Base-by-base conservation (phyloP, 1,140 invertebrate species). In the Bombus cullumanus region DNA sequence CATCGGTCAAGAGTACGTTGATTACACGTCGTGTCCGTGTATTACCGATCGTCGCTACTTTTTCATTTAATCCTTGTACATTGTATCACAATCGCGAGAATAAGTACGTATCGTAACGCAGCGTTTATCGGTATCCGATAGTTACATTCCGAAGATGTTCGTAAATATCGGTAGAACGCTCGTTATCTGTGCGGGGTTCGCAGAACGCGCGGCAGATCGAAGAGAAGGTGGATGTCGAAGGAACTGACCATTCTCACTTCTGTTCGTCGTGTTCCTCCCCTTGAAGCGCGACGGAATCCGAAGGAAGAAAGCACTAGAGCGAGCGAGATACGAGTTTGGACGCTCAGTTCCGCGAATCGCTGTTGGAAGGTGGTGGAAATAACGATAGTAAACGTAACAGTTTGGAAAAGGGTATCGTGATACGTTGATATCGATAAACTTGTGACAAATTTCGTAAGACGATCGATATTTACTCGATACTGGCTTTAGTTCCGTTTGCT, bases 211-310 rank as follows among this genome's bases (percentile, higher is more conserved):
- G 68, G 5, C 22, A 28, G 68, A 12, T 28, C 25, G 68, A 71
- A 39, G 37, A 37, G 68, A 28, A 39, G 37, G 25, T 28, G 8
- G 68, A 28, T 39, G 34, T 37, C 37, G 18, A 15, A 25, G 66
- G 66, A 68, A 68, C 66, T 68, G 68, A 71, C 68, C 37, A 39
- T 71, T 71, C 68, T 71, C 68, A 71, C 37, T 39, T 71, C 68
- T 71, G 22, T 39, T 28, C 37, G 37, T 28, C 68, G 25, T 71
- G 68, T 39, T 39, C 68, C 22, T 39, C 37, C 10, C 68, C 68
- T 34, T 15, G 25, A 71, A 71, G 68, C 68, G 68, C 37, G 68
- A 37, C 68, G 28, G 37, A 71, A 28, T 13, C 37, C 28, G 6
- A 4, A 71, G 68, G 37, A 71, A 28, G 66, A 68, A 10, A 37